These are phyloP conservation scores for Orchestia grillus DNA, from an alignment of 1,140 invertebrate genomes.

Conservation along the genomic window DNA sequence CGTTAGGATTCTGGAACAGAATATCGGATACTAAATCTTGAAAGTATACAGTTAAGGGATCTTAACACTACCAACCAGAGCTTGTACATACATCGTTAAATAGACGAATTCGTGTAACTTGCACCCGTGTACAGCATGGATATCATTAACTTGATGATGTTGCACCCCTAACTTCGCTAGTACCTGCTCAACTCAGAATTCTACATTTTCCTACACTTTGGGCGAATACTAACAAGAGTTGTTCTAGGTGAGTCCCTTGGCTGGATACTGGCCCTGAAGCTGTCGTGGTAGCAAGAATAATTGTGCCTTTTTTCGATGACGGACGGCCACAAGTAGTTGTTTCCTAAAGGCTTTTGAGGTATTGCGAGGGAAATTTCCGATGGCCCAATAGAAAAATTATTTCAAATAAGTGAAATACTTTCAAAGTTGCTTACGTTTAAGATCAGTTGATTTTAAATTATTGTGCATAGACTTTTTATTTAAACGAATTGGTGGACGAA, in stretches of 20 bases:
- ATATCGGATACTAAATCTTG: neutral
- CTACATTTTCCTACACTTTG: neutral
- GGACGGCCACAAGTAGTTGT: neutral
- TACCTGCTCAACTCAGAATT: neutral
- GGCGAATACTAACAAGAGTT: conserved; percentile 1
- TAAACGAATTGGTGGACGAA: too few relatives aligned
- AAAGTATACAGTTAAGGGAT: neutral
- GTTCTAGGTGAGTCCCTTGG: conserved; percentile 29
- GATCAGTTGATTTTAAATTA: too few relatives aligned
- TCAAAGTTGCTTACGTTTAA: too few relatives aligned
- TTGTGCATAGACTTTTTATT: too few relatives aligned
- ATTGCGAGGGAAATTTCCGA: too few relatives aligned
- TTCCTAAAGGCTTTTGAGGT: neutral
- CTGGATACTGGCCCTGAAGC: conserved; percentile 33
- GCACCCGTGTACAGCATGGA: neutral
- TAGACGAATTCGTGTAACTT: neutral
- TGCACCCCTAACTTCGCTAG: neutral
- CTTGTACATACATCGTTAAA: neutral
- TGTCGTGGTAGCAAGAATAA: neutral
- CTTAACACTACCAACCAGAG: neutral
- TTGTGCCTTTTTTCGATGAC: neutral
- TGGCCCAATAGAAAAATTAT: too few relatives aligned
- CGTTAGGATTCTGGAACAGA: neutral
- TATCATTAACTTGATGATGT: neutral
- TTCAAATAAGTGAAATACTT: too few relatives aligned